Base-by-base conservation (phyloP, 2,113 vertebrate genomes). In the Misgurnus anguillicaudatus region DNA sequence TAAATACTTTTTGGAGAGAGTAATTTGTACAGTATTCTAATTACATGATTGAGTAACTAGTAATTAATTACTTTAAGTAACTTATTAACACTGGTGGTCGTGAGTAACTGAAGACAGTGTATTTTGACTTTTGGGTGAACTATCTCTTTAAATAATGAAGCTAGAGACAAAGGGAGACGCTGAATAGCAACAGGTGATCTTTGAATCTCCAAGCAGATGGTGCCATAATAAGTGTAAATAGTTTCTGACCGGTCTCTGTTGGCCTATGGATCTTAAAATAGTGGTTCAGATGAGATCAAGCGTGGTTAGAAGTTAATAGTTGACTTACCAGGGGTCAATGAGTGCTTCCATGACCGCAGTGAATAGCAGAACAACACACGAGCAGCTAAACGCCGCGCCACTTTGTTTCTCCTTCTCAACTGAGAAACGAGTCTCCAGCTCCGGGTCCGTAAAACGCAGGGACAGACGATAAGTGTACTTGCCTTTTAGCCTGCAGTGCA, bases 391-490 rank as follows among this genome's bases (percentile, higher is more conserved):
- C 64, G 97, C 97, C 0, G 96, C 96, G 0, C 97, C 97, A 0
- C 97, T 98, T 91, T 98, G 97, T 81, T 98, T 98, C 83, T 98
- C 97, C 87, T 97, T 98, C 91, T 98, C 97, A 84, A 97, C 95
- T 0, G 96, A 98, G 91, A 95, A 98, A 4, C 95, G 94, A 0
- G 93, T 96, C 82, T 98, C 97, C 91, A 98, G 92, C 21, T 97
- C 95, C 0, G 95, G 95, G 75, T 96, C 95, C 66, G 95, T 94
- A 83, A 98, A 98, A 41, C 96, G 91, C 93, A 98, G 93, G 36
- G 97, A 95, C 5, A 98, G 93, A 0, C 88, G 88, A 87, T 97
- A 96, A 6, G 96, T 98, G 91, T 93, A 93, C 77, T 95, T 96
- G 78, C 95, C 95, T 90, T 98, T 98, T 62, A 95, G 82, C 65